phyloP scores from a whole-genome alignment of 1,140 invertebrate genomes.

The Choristoneura fumiferana region DNA sequence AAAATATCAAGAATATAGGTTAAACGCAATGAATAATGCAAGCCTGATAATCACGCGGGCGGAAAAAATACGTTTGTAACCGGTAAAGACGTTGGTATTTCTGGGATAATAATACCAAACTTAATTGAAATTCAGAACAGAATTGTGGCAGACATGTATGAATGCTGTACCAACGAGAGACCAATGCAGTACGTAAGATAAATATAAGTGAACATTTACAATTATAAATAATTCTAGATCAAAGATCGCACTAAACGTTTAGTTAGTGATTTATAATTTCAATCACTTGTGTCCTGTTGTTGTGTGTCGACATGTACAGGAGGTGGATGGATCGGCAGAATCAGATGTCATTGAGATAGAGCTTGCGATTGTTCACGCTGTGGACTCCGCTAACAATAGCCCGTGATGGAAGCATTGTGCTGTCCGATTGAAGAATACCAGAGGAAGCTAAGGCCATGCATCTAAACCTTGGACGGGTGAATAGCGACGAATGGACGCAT shows the following conservation, averaged over 20 bases:
- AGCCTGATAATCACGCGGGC: background rate
- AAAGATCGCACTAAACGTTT: too few relatives aligned
- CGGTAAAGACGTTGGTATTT: background rate
- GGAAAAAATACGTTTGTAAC: conserved; percentile 7
- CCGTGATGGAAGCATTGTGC: conserved; percentile 51
- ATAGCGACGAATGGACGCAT: conserved; percentile 44
- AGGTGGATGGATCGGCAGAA: conserved; percentile 40
- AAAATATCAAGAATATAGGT: conserved; percentile 11
- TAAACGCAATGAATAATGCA: conserved; percentile 17
- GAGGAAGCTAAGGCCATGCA: conserved; percentile 56
- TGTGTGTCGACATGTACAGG: background rate
- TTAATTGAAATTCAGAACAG: conserved; percentile 14
- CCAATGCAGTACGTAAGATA: too few relatives aligned
- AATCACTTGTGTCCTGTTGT: background rate
- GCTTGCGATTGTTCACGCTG: conserved; percentile 37
- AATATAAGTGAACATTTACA: too few relatives aligned
- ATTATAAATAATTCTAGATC: too few relatives aligned
- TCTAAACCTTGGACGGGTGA: conserved; percentile 58
- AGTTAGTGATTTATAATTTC: too few relatives aligned
- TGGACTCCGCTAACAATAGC: conserved; percentile 44
- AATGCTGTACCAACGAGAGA: background rate
- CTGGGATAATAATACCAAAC: conserved; percentile 13
- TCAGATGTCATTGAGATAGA: conserved; percentile 66
- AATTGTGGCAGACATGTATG: conserved; percentile 10
- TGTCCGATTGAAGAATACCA: conserved; percentile 58